Evolutionary conservation across 2,113 vertebrate genomes (phyloP).

Genomic region (Numenius arquata): DNA sequence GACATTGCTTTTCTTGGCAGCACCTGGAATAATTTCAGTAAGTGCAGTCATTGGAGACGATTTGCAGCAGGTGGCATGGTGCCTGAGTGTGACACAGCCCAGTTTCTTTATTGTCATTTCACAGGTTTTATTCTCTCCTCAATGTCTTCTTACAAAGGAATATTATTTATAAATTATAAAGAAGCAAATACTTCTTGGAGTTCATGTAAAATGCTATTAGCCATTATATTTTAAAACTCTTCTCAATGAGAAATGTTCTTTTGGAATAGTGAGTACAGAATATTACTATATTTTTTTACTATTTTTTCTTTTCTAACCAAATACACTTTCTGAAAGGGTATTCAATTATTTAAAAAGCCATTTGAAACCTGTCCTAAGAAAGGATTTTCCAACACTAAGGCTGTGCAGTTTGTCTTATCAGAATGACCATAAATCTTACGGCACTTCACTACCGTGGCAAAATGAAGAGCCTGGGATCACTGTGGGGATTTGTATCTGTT

Average conservation of each 20-base stretch:
- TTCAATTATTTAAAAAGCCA: neutral
- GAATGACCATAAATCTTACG: neutral
- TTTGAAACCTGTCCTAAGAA: neutral
- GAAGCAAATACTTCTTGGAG: neutral
- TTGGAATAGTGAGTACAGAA: neutral
- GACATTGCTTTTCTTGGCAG: conserved; percentile 32
- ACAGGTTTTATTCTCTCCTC: neutral
- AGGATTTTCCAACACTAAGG: neutral
- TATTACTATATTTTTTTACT: neutral
- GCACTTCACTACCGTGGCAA: neutral
- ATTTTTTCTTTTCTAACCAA: neutral
- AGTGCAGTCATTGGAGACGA: neutral
- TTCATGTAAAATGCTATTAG: neutral
- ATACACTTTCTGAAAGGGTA: neutral
- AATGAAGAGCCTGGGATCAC: neutral
- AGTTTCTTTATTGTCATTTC: neutral
- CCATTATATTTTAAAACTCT: neutral
- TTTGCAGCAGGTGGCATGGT: conserved; percentile 9
- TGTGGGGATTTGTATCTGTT: neutral
- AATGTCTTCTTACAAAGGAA: neutral
- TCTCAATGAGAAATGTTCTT: neutral
- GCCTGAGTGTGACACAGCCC: neutral
- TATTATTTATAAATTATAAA: neutral
- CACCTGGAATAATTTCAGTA: conserved; percentile 27
- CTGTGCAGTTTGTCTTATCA: neutral